Evolutionary conservation across 92 coral and sea anemone genomes (phyloP).

Genomic region (Siderastrea siderea): DNA sequence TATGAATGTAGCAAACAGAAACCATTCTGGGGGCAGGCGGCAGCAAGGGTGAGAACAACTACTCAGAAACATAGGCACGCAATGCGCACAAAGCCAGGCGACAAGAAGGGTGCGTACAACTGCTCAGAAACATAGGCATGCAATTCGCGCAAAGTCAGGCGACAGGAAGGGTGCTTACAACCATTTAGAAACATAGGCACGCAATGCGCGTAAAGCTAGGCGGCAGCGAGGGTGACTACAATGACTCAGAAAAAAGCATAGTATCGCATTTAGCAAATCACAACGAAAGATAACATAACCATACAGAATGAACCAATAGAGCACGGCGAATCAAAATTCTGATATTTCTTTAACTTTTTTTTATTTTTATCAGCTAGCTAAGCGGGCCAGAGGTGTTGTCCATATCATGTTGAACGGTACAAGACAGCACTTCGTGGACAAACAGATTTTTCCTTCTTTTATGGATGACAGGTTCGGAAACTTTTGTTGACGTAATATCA

Average conservation of each 20-base stretch:
- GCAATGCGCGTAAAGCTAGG: too few relatives aligned
- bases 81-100: conserved; percentile 52
- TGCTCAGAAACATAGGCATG: too few relatives aligned
- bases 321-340: too few relatives aligned
- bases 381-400: conserved; percentile 88
- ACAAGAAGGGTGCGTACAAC: conserved; percentile 68
- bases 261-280: too few relatives aligned
- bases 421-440: conserved; percentile 92
- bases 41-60: conserved; percentile 71
- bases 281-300: too few relatives aligned
- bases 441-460: conserved; percentile 95
- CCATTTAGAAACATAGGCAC: too few relatives aligned
- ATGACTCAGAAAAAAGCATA: too few relatives aligned
- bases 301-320: too few relatives aligned
- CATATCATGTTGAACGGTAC: conserved; percentile 95
- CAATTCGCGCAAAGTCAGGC: too few relatives aligned
- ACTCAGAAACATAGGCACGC: too few relatives aligned
- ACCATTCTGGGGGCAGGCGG: conserved; percentile 95
- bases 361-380: conserved; percentile 74
- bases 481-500: not conserved
- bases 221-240: too few relatives aligned
- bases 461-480: conserved; percentile 94
- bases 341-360: not conserved
- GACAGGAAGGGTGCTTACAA: too few relatives aligned
- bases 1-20: conserved; percentile 95